Base-by-base conservation (phyloP, 2,113 vertebrate species). In the Prionailurus viverrinus region DNA sequence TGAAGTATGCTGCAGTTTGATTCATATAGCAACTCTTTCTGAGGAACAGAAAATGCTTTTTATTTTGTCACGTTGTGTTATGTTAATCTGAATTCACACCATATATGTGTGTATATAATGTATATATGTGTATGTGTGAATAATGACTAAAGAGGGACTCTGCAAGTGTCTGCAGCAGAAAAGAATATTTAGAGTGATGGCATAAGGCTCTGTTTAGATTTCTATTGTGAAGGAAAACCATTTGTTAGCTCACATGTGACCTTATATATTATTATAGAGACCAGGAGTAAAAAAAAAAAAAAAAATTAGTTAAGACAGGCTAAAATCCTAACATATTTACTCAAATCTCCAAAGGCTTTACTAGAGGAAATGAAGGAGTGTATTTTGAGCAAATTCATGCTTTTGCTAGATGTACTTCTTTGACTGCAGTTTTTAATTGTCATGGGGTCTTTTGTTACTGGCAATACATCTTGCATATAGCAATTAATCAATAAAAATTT, bases 61-160 rank as follows among this genome's bases (percentile, higher is more conserved):
- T 97, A 96, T 97, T 98, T 92, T 98, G 97, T 97, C 97, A 97
- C 96, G 23, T 90, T 97, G 97, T 98, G 97, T 97, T 97, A 98
- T 96, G 98, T 94, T 97, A 96, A 97, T 98, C 90, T 95, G 84
- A 97, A 96, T 97, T 98, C 97, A 97, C 97, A 97, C 97, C 97
- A 96, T 97, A 96, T 96, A 98, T 97, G 96, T 97, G 97, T 97
- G 91, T 96, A 96, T 96, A 97, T 97, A 97, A 97, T 96, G 74
- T 97, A 96, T 97, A 95, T 97, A 95, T 94, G 95, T 97, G 90
- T 97, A 97, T 94, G 96, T 98, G 97, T 97, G 97, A 97, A 97
- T 95, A 94, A 97, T 97, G 96, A 97, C 96, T 98, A 93, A 97
- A 96, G 95, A 95, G 84, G 96, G 96, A 97, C 87, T 97, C 97